phyloP scores from a whole-genome alignment of 2,113 vertebrate species.

The Argyrosomus japonicus region DNA sequence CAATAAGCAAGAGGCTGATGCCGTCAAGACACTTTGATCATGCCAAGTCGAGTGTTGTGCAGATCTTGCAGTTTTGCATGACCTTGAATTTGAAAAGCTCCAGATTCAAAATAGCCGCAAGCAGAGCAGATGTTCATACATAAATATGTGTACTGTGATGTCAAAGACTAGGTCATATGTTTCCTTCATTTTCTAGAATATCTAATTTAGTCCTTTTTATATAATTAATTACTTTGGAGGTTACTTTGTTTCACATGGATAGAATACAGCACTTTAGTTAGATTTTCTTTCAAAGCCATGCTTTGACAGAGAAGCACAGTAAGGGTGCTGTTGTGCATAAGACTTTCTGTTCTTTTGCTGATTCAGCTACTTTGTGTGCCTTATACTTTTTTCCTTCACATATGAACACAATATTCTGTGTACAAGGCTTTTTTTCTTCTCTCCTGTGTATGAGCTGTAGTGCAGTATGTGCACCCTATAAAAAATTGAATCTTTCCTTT shows the following conservation, averaged over 20 bases:
- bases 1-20: constrained; percentile 15
- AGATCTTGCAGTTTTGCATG: constrained; percentile 33
- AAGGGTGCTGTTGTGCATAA: neutral
- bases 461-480: neutral
- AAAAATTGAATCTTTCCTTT: neutral
- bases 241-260: neutral
- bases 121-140: constrained; percentile 80
- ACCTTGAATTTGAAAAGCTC: constrained; percentile 66
- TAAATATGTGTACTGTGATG: constrained; percentile 73
- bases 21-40: constrained; percentile 40
- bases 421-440: neutral
- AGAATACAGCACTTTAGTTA: neutral
- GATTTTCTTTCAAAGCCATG: neutral
- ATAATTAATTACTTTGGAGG: constrained; percentile 36
- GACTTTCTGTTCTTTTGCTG: constrained; percentile 1
- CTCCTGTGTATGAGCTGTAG: neutral
- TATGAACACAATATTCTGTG: neutral
- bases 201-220: constrained; percentile 21
- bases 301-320: neutral
- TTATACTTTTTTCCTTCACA: neutral
- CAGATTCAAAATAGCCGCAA: constrained; percentile 62
- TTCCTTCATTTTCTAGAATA: constrained; percentile 35
- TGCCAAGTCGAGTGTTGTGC: constrained; percentile 12
- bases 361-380: neutral
- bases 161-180: constrained; percentile 59